Base-by-base conservation (phyloP, 2,888 invertebrate genomes). In the Synanthedon vespiformis region DNA sequence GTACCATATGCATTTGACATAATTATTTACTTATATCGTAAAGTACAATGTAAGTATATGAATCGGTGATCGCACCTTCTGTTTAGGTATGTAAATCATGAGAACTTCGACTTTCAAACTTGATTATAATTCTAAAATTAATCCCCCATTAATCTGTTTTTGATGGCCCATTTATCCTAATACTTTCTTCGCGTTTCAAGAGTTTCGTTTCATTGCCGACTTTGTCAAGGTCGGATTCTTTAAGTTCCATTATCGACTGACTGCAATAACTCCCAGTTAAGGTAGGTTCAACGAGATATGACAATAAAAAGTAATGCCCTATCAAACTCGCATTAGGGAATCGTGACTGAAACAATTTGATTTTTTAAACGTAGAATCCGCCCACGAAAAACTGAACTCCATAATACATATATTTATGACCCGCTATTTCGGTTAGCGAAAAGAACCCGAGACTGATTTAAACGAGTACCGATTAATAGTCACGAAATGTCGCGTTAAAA, bases 281-380 rank as follows among this genome's bases (percentile, higher is more conserved):
- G 77, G 75, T 63, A 77, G 76, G 74, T 77, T 78, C 70, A 67
- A 76, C 73, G 77, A 81, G 78, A 76, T 75, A 74, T 75, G 66
- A 68, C 68, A 68, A 66, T 68, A 73, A 76, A 76, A 79, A 72
- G 67, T 71, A 72, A 69, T 62, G 67, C 62, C 66, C 72, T 68
- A 78, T 83, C 69, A 72, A 79, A 78, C 64, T 80, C 72, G 68
- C 75, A 78, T 83, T 79, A 80, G 63, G 66, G 57, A 75, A 61
- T 75, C 85, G 83, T 83, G 86, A 83, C 77, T 61, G 49, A 72
- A 72, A 55, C 68, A 68, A 81, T 82, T 84, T 77, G 73, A 44
- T 79, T 83, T 77, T 71, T 65, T 60, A 58, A 67, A 68, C 62
- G 64, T 68, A 70, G 64, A 74, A 71, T 72, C 74, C 74, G 73